phyloP scores from a whole-genome alignment of 2,888 invertebrate genomes.

The Ophion ellenae region DNA sequence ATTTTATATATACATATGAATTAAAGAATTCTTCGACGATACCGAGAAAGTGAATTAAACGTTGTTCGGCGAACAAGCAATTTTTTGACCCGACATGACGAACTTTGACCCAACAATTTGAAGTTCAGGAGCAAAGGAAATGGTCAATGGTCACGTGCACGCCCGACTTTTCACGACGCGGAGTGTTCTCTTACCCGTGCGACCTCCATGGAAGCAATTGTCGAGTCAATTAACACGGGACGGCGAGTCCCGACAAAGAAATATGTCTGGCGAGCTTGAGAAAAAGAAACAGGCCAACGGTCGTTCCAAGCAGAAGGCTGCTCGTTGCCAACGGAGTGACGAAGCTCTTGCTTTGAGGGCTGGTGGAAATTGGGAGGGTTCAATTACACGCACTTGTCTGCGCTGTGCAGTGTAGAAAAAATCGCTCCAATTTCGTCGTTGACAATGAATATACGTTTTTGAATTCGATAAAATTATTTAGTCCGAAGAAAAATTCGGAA shows the following conservation, averaged over 20 bases:
- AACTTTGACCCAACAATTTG: neutral
- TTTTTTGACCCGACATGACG: neutral
- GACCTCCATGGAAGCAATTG: constrained; percentile 32
- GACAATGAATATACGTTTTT: too few species aligned
- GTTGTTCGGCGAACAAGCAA: neutral
- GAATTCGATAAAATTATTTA: neutral
- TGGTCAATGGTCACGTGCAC: constrained; percentile 31
- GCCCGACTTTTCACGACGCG: constrained; percentile 15
- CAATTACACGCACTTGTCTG: constrained; percentile 19
- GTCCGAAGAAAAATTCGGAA: neutral
- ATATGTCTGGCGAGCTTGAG: constrained; percentile 14
- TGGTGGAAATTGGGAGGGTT: constrained; percentile 20
- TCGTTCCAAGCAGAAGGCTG: constrained; percentile 21
- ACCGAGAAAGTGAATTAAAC: neutral
- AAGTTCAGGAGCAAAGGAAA: constrained; percentile 34
- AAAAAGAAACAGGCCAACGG: neutral
- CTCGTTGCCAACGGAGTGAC: constrained; percentile 17
- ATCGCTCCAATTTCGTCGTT: neutral
- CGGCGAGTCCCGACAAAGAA: constrained; percentile 9
- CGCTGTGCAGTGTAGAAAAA: too few species aligned
- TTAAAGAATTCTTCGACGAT: neutral
- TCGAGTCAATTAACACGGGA: constrained; percentile 37
- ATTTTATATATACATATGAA: too few species aligned
- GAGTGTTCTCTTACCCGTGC: neutral
- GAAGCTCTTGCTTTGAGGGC: neutral